Percentiles rank a stretch among this genome's conserved stretches.
Evolutionary conservation across 2,797 vertebrate species (phyloP).

Genomic region (Thalassophryne amazonica): DNA sequence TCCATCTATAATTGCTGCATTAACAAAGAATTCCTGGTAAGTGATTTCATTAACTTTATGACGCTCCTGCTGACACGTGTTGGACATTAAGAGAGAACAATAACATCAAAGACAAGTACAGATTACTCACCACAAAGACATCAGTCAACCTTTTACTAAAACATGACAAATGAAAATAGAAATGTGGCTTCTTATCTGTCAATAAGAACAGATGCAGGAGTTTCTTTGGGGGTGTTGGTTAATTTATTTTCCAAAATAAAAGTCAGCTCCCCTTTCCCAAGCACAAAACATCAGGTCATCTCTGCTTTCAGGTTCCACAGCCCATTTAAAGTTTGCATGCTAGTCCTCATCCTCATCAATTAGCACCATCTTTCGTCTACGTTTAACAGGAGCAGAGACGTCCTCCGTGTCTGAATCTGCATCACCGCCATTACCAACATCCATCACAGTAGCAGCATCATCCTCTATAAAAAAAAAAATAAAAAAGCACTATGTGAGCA

Average conservation of each 20-base stretch:
- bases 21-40: neutral
- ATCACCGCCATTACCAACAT: conserved; percentile 8
- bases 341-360: conserved; percentile 79
- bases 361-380: conserved; percentile 67
- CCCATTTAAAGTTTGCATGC: conserved; percentile 29
- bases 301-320: conserved; percentile 9
- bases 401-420: conserved; percentile 51
- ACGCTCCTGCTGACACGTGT: neutral
- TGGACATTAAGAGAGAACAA: neutral
- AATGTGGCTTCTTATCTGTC: neutral
- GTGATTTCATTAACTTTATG: neutral
- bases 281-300: too few species aligned
- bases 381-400: conserved; percentile 63
- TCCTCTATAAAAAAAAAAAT: conserved; percentile 38
- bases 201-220: neutral
- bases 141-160: neutral
- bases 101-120: neutral
- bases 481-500: conserved; percentile 3
- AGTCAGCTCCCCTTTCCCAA: too few species aligned
- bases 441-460: conserved; percentile 15
- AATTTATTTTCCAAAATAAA: too few species aligned
- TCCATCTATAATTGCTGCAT: neutral
- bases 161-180: neutral
- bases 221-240: neutral
- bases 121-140: neutral